Base-by-base conservation (phyloP, 2,888 invertebrate genomes). In the Abrostola tripartita region DNA sequence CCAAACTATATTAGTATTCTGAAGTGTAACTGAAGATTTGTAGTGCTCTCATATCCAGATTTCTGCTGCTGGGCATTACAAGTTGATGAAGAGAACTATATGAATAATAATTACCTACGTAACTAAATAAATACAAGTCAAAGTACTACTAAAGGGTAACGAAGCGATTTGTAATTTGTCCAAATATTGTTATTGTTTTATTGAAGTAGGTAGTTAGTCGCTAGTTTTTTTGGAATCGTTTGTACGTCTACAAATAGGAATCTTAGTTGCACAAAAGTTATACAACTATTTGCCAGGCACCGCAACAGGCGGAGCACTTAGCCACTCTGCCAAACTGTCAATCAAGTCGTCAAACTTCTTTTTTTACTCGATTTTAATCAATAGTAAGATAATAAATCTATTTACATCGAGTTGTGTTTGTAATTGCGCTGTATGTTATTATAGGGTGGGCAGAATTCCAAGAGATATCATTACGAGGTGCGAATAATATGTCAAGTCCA, bases 1-100 rank as follows among this genome's bases (percentile, higher is more conserved):
- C 41, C 37, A 54, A 65, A 38, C 50, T 37, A 60, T 60, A 79
- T 86, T 65, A 71, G 79, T 81, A 84, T 85, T 82, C 82, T 54
- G 53, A 68, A 68, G 53, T 74, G 62, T 66, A 51, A 64, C 65
- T 60, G 58, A 64, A 77, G 74, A 79, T 78, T 73, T 73, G 74
- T 72, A 74, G 72, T 77, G 58, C 67, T 65, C 61, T 65, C 71
- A 76, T 73, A 76, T 61, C 50, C 44, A 65, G 63, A 63, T 64
- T 52, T 58, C 47, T 50, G 42, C 53, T 61, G 49, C 59, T 54
- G 12, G 49, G 65, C 54, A 68, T 67, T 52, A 37, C 58, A 65
- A 42, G 51, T 47, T 38, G 57, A 55, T 40, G 38, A 52, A 63
- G 47, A 44, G 37, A 24, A 2, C 24, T 24, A 24, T 24, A 24